Conservation (phyloP, 35 echinoderm and acorn worm genomes). For the Heliocidaris erythrogramma region DNA sequence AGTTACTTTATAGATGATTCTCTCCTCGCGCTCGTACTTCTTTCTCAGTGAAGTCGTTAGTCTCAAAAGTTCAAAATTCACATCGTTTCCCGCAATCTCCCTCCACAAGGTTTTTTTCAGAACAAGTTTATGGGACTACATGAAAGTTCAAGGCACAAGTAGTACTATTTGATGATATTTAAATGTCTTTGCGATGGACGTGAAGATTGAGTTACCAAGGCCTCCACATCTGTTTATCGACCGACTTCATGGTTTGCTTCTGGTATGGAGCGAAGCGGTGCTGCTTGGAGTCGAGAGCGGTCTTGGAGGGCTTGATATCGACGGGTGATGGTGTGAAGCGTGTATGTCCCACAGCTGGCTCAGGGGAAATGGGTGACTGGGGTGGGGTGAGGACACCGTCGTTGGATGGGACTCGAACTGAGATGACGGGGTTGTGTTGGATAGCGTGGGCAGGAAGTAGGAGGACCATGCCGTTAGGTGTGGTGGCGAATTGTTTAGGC, state of each 20-base stretch:
- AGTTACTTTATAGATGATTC: not conserved
- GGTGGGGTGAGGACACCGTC: slow-evolving; percentile 28
- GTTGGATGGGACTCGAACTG: not conserved
- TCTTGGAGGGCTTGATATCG: slow-evolving; percentile 28
- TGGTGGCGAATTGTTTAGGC: not conserved
- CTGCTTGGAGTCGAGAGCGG: not conserved
- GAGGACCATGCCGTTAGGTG: not conserved
- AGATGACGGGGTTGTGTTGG: not conserved
- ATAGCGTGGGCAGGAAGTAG: not conserved
- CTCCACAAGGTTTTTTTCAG: not conserved
- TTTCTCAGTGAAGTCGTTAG: not conserved
- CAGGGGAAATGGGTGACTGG: not conserved
- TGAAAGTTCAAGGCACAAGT: not conserved
- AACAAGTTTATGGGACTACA: not conserved
- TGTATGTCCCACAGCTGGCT: too few relatives aligned
- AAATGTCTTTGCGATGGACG: not conserved
- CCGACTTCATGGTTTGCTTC: not conserved
- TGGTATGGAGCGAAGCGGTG: slow-evolving; percentile 30
- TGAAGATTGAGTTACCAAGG: slow-evolving; percentile 17
- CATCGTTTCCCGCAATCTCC: not conserved
- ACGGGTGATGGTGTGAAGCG: slow-evolving; percentile 13
- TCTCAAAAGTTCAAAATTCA: not conserved
- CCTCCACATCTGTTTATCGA: slow-evolving; percentile 4
- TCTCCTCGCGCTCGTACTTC: not conserved
- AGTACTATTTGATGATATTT: not conserved